Percentiles rank a stretch among this genome's conserved stretches.
phyloP scores from a whole-genome alignment of 2,797 vertebrate genomes.

The Heteromormyrus szaboi region DNA sequence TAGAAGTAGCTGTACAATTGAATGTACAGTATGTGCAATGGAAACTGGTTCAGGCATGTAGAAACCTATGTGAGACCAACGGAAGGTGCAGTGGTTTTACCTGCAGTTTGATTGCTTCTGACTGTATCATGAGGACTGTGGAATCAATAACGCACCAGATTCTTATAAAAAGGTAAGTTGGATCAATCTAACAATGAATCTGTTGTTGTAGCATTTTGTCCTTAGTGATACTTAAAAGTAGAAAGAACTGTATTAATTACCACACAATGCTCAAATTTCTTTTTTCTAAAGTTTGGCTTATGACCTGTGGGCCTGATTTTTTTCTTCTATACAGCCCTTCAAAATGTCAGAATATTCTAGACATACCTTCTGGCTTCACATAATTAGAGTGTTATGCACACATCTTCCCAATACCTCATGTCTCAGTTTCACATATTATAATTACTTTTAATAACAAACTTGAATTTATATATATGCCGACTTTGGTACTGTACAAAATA shows the following conservation, averaged over 20 bases:
- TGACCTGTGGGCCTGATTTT: background rate
- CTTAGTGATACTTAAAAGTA: conserved; percentile 20
- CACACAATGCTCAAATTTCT: background rate
- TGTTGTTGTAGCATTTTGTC: background rate
- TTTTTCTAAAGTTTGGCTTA: background rate
- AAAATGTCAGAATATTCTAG: background rate
- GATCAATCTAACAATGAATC: background rate
- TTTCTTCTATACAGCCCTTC: background rate
- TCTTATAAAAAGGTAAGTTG: background rate
- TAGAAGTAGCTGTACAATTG: background rate
- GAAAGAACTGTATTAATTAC: conserved; percentile 2
- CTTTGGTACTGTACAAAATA: background rate
- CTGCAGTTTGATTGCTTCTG: background rate
- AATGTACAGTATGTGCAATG: background rate
- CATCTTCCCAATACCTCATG: background rate
- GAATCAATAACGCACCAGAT: background rate
- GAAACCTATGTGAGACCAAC: background rate
- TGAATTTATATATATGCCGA: background rate
- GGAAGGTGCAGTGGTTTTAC: background rate
- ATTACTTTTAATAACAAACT: background rate
- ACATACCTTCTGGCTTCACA: background rate
- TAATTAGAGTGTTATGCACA: background rate
- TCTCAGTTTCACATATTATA: background rate
- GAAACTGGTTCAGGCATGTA: background rate
- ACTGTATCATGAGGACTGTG: background rate